Conservation (phyloP, 2,797 vertebrate species). For the Halcyon badia region DNA sequence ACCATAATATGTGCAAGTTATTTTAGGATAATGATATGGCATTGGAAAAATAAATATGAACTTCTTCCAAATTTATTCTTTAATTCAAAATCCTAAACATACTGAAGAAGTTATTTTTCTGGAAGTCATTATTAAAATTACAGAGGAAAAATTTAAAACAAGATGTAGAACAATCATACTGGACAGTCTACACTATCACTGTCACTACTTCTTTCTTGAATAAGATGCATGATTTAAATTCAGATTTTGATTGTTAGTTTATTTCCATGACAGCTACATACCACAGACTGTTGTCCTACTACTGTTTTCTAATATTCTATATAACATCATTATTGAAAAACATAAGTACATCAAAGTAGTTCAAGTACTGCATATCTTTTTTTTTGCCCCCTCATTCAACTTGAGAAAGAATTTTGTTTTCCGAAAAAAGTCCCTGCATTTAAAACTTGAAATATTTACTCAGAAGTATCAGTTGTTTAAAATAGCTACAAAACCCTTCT, state of each 20-base stretch:
- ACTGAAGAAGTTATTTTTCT: not conserved
- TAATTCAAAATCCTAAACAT: not conserved
- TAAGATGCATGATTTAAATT: not conserved
- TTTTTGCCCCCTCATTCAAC: not conserved
- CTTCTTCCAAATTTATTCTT: not conserved
- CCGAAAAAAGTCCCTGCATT: not conserved
- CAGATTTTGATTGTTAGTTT: not conserved
- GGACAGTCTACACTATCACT: not conserved
- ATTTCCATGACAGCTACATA: not conserved
- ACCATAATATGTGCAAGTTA: not conserved
- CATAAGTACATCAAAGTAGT: accelerated
- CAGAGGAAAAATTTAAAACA: not conserved
- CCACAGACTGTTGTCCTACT: not conserved
- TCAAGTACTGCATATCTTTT: not conserved
- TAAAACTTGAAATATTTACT: not conserved
- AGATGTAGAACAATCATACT: not conserved
- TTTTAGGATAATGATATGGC: not conserved
- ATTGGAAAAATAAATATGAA: not conserved
- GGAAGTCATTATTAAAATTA: not conserved
- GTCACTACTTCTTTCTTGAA: not conserved
- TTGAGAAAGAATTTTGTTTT: not conserved
- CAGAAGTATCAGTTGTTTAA: not conserved
- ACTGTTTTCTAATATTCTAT: not conserved
- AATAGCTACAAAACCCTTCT: not conserved
- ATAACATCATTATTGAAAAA: not conserved